Evolutionary conservation across 2,113 vertebrate genomes (phyloP).

Genomic region (Calonectris borealis): DNA sequence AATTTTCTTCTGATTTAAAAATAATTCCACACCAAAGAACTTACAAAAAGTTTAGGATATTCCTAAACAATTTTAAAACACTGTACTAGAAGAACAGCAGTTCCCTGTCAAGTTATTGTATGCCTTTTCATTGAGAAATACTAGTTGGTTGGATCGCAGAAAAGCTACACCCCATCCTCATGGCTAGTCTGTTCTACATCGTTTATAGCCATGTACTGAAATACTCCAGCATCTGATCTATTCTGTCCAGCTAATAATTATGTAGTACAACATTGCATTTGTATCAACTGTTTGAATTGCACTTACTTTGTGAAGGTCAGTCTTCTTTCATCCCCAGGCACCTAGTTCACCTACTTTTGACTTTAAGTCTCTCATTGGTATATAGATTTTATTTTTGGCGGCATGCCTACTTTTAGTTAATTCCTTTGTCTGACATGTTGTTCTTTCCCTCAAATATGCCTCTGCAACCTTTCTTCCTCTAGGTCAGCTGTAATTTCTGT

Average conservation of each 20-base stretch:
- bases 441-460: not conserved
- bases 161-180: not conserved
- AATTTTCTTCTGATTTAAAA: not conserved
- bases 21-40: not conserved
- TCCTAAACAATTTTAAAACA: not conserved
- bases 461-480: conserved; percentile 23
- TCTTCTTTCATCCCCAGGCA: not conserved
- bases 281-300: not conserved
- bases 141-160: not conserved
- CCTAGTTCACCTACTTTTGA: not conserved
- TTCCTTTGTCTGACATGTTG: conserved; percentile 16
- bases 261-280: not conserved
- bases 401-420: conserved; percentile 18
- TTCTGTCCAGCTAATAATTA: not conserved
- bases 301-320: not conserved
- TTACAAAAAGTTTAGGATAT: not conserved
- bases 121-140: not conserved
- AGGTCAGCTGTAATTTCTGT: conserved; percentile 47
- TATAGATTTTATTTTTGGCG: not conserved
- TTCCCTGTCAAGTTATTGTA: not conserved
- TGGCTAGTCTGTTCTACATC: not conserved
- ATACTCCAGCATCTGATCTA: not conserved
- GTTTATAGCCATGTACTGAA: not conserved
- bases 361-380: not conserved
- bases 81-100: not conserved